Conservation (phyloP, 2,888 invertebrate genomes). For the Zaprionus obscuricornis region DNA sequence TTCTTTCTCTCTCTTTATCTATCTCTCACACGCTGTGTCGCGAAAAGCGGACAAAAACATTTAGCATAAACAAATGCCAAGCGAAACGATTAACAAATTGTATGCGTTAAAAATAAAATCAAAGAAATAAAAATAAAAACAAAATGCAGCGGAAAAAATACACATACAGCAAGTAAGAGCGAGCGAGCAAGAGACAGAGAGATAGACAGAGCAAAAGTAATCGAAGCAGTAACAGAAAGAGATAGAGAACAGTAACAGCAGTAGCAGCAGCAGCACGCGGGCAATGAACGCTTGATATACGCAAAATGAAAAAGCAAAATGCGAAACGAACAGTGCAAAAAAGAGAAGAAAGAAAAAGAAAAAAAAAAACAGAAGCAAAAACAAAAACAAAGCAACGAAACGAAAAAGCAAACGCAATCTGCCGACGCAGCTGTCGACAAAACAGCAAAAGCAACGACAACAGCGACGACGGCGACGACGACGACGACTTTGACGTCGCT, state of each 20-base stretch:
- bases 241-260: constrained; percentile 2
- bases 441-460: too few relatives aligned
- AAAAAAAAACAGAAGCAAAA: constrained; percentile 15
- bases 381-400: constrained; percentile 48
- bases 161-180: constrained; percentile 7
- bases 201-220: not conserved
- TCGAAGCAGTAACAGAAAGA: constrained; percentile 17
- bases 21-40: too few relatives aligned
- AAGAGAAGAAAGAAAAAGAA: constrained; percentile 29
- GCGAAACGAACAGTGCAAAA: constrained; percentile 26
- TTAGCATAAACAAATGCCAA: constrained; percentile 43
- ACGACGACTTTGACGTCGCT: constrained; percentile 33
- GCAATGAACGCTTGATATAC: constrained; percentile 78
- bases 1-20: too few relatives aligned
- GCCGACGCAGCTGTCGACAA: constrained; percentile 46
- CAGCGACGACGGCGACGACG: too few relatives aligned
- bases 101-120: constrained; percentile 64
- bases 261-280: constrained; percentile 51
- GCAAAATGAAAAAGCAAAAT: constrained; percentile 57
- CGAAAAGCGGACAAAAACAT: constrained; percentile 21
- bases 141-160: constrained; percentile 54
- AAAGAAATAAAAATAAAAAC: too few relatives aligned
- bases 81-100: constrained; percentile 62
- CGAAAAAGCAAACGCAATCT: constrained; percentile 58
- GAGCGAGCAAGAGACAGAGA: not conserved